phyloP scores from a whole-genome alignment of 2,113 vertebrate species.

The Diadophis punctatus region DNA sequence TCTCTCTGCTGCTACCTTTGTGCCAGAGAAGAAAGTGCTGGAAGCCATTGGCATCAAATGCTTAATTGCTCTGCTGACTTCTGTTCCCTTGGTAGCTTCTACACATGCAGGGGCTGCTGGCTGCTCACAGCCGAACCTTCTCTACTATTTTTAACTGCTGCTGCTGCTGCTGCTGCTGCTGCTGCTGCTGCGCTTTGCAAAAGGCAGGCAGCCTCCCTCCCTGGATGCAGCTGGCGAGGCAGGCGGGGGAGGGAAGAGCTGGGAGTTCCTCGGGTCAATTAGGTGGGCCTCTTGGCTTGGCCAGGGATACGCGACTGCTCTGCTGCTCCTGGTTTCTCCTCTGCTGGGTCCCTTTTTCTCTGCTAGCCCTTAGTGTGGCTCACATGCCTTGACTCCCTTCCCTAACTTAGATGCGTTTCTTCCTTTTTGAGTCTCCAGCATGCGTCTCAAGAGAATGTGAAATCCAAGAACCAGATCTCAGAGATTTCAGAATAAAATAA shows the following conservation, averaged over 20 bases:
- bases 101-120: slow-evolving; percentile 67
- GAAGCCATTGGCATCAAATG: slow-evolving; percentile 90
- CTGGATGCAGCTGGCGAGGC: slow-evolving; percentile 54
- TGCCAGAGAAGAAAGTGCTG: slow-evolving; percentile 81
- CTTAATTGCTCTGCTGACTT: slow-evolving; percentile 88
- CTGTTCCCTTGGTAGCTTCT: slow-evolving; percentile 79
- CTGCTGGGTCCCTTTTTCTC: neutral
- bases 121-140: slow-evolving; percentile 65
- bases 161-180: slow-evolving; percentile 60
- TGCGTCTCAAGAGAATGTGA: slow-evolving; percentile 66
- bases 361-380: slow-evolving; percentile 20
- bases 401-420: slow-evolving; percentile 11
- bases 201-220: slow-evolving; percentile 55
- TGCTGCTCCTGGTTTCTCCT: neutral
- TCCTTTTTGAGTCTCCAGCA: slow-evolving; percentile 44
- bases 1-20: slow-evolving; percentile 81
- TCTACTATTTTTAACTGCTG: slow-evolving; percentile 61
- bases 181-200: slow-evolving; percentile 57
- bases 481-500: slow-evolving; percentile 82
- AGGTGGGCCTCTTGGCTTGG: neutral
- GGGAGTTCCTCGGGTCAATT: neutral
- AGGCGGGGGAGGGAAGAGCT: slow-evolving; percentile 48
- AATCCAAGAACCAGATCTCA: slow-evolving; percentile 72
- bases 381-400: neutral
- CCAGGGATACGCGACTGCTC: neutral